Percentiles rank a stretch among this genome's conserved stretches.
Evolutionary conservation across 2,113 vertebrate species (phyloP).

Genomic region (Serranochromis macrocephalus): DNA sequence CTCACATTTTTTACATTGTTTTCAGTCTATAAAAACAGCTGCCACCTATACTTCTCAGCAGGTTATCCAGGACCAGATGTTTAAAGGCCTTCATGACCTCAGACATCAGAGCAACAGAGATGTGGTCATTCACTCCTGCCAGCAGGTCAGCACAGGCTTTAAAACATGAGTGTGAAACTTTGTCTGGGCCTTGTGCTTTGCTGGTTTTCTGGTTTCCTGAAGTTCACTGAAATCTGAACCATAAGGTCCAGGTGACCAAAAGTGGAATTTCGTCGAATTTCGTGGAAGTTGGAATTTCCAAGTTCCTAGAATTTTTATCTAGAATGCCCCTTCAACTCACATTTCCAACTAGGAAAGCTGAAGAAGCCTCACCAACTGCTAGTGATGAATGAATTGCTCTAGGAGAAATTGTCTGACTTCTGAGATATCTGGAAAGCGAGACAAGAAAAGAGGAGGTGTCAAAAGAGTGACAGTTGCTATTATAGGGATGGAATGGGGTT

Average conservation of each 20-base stretch:
- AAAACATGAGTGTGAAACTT: neutral
- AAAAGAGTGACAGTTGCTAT: neutral
- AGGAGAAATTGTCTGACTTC: neutral
- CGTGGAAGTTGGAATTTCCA: neutral
- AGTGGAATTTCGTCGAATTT: neutral
- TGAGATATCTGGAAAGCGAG: neutral
- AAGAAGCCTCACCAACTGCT: neutral
- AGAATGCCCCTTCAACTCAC: neutral
- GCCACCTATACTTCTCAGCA: neutral
- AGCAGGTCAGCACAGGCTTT: neutral
- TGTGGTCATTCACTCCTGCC: neutral
- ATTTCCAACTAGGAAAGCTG: neutral
- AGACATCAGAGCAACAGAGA: neutral
- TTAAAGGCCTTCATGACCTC: neutral
- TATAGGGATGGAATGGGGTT: neutral
- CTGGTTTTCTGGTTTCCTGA: neutral
- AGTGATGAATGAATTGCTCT: neutral
- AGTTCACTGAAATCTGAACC: neutral
- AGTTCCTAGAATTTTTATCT: neutral
- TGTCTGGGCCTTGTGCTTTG: neutral
- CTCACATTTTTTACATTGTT: neutral
- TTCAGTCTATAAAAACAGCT: neutral
- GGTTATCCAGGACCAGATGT: neutral
- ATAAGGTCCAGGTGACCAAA: neutral
- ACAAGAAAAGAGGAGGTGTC: neutral